Conservation (phyloP, 2,888 invertebrate species). For the Timema cristinae region DNA sequence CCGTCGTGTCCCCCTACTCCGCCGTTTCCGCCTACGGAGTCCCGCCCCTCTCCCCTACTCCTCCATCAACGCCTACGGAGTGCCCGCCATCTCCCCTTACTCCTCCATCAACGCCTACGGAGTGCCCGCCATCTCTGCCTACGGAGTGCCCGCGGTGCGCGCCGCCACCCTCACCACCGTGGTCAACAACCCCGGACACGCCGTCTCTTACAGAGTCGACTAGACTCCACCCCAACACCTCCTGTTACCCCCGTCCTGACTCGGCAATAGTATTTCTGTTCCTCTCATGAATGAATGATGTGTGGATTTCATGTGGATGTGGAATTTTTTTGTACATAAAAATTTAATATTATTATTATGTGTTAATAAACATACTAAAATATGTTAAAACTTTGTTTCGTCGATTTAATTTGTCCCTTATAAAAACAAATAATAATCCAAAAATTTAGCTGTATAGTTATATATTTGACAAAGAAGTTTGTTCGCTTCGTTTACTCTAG, state of each 20-base stretch:
- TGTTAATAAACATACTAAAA: not conserved
- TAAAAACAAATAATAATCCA: too few species aligned
- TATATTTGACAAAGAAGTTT: too few species aligned
- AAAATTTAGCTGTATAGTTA: too few species aligned
- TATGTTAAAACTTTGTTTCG: too few species aligned
- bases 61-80: constrained; percentile 26
- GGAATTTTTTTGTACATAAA: constrained; percentile 16
- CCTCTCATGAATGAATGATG: constrained; percentile 8
- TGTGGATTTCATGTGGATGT: constrained; percentile 12
- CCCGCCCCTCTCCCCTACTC: constrained; percentile 14
- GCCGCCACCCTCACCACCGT: constrained; percentile 43
- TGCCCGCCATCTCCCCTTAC: constrained; percentile 13
- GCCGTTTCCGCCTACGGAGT: not conserved
- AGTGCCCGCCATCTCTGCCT: constrained; percentile 21
- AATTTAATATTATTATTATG: constrained; percentile 6
- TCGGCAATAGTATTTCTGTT: constrained; percentile 7
- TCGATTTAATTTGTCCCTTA: too few species aligned
- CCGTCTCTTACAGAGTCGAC: constrained; percentile 45
- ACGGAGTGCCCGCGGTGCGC: constrained; percentile 32
- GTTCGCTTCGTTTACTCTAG: too few species aligned
- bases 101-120: constrained; percentile 29
- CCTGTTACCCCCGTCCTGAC: not conserved
- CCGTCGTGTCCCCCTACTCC: constrained; percentile 16
- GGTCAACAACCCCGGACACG: constrained; percentile 46
- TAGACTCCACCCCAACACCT: constrained; percentile 31